Evolutionary conservation across 2,888 invertebrate genomes (phyloP).

Genomic region (Sesamia inferens): DNA sequence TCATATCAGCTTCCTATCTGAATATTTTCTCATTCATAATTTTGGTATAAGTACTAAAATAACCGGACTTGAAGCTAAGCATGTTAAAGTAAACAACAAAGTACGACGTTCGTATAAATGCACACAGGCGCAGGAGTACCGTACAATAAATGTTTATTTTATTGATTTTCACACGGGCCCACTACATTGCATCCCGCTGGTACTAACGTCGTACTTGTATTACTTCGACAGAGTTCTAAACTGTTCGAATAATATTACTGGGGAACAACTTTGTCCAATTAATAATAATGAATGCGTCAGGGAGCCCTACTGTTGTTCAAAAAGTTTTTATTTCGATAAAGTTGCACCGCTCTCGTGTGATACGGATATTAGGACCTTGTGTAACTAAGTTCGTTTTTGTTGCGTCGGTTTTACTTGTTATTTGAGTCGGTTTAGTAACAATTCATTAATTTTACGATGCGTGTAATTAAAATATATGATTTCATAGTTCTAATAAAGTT

Average conservation of each 20-base stretch:
- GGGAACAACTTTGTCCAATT: slow-evolving; percentile 85
- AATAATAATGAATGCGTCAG: slow-evolving; percentile 85
- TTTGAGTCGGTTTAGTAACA: slow-evolving; percentile 78
- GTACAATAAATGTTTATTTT: slow-evolving; percentile 86
- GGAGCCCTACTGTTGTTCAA: slow-evolving; percentile 79
- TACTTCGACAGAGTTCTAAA: slow-evolving; percentile 81
- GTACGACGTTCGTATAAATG: slow-evolving; percentile 51
- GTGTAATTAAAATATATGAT: slow-evolving; percentile 79
- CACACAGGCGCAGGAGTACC: slow-evolving; percentile 67
- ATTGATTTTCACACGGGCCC: slow-evolving; percentile 88
- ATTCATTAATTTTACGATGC: slow-evolving; percentile 85
- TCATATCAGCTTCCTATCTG: slow-evolving; percentile 36
- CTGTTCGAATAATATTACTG: slow-evolving; percentile 78
- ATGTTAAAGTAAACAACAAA: slow-evolving; percentile 46
- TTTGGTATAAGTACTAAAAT: slow-evolving; percentile 14
- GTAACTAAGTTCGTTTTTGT: slow-evolving; percentile 70
- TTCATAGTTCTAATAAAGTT: slow-evolving; percentile 44
- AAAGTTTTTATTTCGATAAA: slow-evolving; percentile 84
- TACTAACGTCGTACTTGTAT: slow-evolving; percentile 66
- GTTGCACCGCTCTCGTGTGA: slow-evolving; percentile 78
- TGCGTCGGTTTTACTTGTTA: slow-evolving; percentile 75
- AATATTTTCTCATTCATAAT: slow-evolving; percentile 43
- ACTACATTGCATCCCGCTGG: slow-evolving; percentile 79
- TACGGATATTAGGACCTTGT: slow-evolving; percentile 79
- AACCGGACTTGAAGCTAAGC: slow-evolving; percentile 17